Evolutionary conservation across 1,140 invertebrate genomes (phyloP).

Genomic region (Bombus terrestris): DNA sequence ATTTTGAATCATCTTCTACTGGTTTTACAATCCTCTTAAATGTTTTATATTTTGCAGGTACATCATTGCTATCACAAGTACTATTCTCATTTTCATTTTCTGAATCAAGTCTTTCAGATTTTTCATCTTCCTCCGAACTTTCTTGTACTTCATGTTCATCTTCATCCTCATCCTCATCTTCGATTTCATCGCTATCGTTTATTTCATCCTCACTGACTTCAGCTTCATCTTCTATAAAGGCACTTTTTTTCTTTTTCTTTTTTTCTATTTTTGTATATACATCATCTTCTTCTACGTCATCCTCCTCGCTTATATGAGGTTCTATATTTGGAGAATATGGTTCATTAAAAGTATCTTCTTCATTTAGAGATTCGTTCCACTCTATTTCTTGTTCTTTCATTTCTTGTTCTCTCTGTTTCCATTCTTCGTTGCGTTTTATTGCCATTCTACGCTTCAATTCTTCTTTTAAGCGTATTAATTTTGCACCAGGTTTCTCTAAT

Average conservation of each 20-base stretch:
- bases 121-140: constrained; percentile 77
- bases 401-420: constrained; percentile 83
- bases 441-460: constrained; percentile 86
- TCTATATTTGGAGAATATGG: constrained; percentile 62
- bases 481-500: constrained; percentile 85
- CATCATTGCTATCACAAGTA: constrained; percentile 52
- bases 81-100: constrained; percentile 73
- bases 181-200: constrained; percentile 75
- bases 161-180: constrained; percentile 72
- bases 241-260: constrained; percentile 63
- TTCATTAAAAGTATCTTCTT: constrained; percentile 62
- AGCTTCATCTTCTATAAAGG: constrained; percentile 78
- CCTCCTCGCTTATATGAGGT: constrained; percentile 64
- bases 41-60: constrained; percentile 51
- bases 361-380: constrained; percentile 51
- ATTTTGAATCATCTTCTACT: constrained; percentile 74
- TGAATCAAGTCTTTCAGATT: constrained; percentile 70
- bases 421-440: constrained; percentile 84
- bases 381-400: constrained; percentile 70
- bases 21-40: constrained; percentile 75
- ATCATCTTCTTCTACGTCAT: constrained; percentile 74
- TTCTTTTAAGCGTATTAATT: constrained; percentile 85
- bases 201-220: constrained; percentile 76
- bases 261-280: constrained; percentile 62
- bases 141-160: constrained; percentile 66